A percentile compares a stretch with the other conserved stretches of the same genome.
These are phyloP conservation scores for Crenuchus spilurus DNA, from an alignment of 2,797 vertebrate species.

Conservation along the genomic window DNA sequence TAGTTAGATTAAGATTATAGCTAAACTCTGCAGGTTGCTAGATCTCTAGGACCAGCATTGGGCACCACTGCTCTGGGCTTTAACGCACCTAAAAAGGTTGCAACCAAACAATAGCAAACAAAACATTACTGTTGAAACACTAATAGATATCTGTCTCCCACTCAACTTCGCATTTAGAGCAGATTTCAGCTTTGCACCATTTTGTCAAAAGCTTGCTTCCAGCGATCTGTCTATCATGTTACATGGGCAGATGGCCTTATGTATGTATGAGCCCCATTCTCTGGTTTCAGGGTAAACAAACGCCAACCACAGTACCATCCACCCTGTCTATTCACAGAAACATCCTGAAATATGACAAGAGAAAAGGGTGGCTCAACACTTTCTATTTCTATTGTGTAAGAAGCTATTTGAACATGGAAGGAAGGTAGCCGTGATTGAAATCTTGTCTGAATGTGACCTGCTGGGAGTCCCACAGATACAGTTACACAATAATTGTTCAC, in stretches of 20 bases:
- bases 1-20: no score
- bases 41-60: no score
- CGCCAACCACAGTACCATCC: conserved; percentile 59
- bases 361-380: conserved; percentile 16
- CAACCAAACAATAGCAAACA: neutral
- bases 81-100: conserved; percentile 1
- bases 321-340: conserved; percentile 51
- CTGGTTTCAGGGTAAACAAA: conserved; percentile 61
- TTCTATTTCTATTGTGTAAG: conserved; percentile 10
- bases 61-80: neutral
- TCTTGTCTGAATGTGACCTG: conserved; percentile 38
- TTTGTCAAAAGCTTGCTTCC: conserved; percentile 17
- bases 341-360: conserved; percentile 26
- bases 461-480: conserved; percentile 17
- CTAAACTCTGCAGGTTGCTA: no score
- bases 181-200: conserved; percentile 1
- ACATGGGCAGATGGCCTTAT: conserved; percentile 73
- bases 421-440: conserved; percentile 27
- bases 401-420: conserved; percentile 35
- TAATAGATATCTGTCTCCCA: neutral
- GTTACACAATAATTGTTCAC: conserved; percentile 36
- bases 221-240: conserved; percentile 69
- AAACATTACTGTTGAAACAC: neutral
- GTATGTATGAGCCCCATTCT: conserved; percentile 62
- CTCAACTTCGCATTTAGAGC: neutral